Percentiles rank a stretch among this genome's conserved stretches.
Conservation (phyloP, 2,888 invertebrate species). For the Hylaea fasciaria region DNA sequence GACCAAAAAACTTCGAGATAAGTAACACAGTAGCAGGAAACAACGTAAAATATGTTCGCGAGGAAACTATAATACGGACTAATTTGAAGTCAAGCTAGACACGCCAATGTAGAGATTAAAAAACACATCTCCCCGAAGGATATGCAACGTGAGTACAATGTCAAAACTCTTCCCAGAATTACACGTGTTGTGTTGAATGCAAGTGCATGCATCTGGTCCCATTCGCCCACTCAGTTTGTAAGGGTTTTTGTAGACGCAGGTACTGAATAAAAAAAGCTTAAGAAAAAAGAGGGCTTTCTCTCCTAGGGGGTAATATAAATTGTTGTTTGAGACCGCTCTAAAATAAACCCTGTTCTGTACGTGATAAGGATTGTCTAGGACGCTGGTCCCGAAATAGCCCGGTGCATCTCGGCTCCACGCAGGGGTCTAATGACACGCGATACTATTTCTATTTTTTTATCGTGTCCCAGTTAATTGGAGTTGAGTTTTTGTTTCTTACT, state of each 20-base stretch:
- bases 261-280: constrained; percentile 64
- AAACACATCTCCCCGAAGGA: constrained; percentile 37
- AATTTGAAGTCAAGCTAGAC: constrained; percentile 31
- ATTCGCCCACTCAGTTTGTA: constrained; percentile 38
- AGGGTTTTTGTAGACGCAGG: constrained; percentile 72
- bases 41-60: constrained; percentile 26
- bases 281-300: constrained; percentile 58
- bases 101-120: constrained; percentile 32
- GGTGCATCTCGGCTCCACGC: constrained; percentile 46
- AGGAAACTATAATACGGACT: constrained; percentile 29
- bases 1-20: constrained; percentile 19
- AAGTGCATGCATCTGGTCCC: constrained; percentile 60
- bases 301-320: constrained; percentile 63
- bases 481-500: constrained; percentile 56
- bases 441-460: constrained; percentile 59
- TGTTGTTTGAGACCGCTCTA: constrained; percentile 44
- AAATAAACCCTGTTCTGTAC: constrained; percentile 27
- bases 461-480: constrained; percentile 71
- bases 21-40: constrained; percentile 26
- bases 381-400: constrained; percentile 13
- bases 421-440: constrained; percentile 79
- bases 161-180: constrained; percentile 35
- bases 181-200: constrained; percentile 54
- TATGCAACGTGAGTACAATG: constrained; percentile 51
- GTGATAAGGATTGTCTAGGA: constrained; percentile 14